phyloP scores from a whole-genome alignment of 2,113 vertebrate genomes.

The Microtus ochrogaster region DNA sequence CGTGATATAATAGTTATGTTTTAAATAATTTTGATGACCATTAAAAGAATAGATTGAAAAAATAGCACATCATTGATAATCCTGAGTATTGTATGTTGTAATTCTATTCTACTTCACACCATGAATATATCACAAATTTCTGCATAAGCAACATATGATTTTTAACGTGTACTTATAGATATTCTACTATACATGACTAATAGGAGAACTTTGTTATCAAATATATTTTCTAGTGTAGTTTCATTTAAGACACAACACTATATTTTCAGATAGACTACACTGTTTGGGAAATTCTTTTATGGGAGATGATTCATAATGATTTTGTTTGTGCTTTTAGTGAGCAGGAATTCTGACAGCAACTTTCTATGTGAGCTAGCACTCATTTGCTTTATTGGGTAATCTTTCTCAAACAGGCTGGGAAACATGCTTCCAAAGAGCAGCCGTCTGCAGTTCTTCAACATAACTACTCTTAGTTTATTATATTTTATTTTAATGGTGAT shows the following conservation, averaged over 20 bases:
- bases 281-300: constrained; percentile 27
- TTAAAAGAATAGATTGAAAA: background rate
- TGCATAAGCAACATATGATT: background rate
- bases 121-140: background rate
- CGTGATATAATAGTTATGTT: background rate
- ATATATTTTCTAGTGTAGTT: background rate
- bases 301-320: background rate
- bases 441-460: background rate
- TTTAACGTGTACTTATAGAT: background rate
- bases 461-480: background rate
- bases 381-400: constrained; percentile 16
- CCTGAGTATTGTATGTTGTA: background rate
- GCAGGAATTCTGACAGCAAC: background rate
- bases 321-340: background rate
- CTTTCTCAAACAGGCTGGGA: background rate
- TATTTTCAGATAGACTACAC: background rate
- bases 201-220: background rate
- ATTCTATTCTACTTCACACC: background rate
- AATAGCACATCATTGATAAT: background rate
- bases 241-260: background rate
- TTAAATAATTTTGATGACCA: constrained; percentile 5
- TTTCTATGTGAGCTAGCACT: background rate
- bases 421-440: background rate
- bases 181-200: background rate
- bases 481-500: background rate